These are phyloP conservation scores for Penaeus indicus DNA, from an alignment of 1,140 invertebrate genomes.

Conservation along the genomic window DNA sequence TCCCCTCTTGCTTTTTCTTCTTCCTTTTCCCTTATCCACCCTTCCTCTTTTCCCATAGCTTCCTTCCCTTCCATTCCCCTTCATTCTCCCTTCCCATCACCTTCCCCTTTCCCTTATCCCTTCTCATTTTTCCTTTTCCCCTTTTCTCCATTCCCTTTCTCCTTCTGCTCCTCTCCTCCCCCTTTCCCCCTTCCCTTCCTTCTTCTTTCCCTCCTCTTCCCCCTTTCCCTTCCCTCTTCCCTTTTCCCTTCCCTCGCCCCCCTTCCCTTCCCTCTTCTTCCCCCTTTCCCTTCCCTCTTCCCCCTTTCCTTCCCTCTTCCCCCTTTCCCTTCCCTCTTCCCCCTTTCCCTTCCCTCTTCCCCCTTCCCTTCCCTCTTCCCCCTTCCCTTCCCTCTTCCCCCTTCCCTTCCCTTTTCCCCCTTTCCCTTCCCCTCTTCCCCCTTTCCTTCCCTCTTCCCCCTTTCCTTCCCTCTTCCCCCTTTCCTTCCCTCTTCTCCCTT, in stretches of 20 bases:
- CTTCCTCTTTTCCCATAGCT: no score
- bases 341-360: not conserved
- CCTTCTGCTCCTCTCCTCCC: not conserved
- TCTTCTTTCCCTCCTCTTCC: no score
- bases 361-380: not conserved
- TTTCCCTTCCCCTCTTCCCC: not conserved
- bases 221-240: not conserved
- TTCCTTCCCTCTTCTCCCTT: no score
- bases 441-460: no score
- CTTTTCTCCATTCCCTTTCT: not conserved
- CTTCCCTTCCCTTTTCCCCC: not conserved
- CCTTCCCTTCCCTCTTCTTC: not conserved
- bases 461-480: no score
- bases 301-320: not conserved
- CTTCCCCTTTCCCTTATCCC: no score
- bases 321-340: not conserved
- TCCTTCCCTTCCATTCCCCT: not conserved
- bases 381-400: not conserved
- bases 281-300: not conserved
- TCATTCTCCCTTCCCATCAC: no score
- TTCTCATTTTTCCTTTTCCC: no score
- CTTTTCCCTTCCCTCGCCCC: no score
- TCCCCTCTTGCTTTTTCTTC: not conserved
- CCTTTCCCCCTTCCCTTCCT: no score
- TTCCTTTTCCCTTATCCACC: no score